Conservation (phyloP, 2,888 invertebrate species). For the Belgica antarctica region DNA sequence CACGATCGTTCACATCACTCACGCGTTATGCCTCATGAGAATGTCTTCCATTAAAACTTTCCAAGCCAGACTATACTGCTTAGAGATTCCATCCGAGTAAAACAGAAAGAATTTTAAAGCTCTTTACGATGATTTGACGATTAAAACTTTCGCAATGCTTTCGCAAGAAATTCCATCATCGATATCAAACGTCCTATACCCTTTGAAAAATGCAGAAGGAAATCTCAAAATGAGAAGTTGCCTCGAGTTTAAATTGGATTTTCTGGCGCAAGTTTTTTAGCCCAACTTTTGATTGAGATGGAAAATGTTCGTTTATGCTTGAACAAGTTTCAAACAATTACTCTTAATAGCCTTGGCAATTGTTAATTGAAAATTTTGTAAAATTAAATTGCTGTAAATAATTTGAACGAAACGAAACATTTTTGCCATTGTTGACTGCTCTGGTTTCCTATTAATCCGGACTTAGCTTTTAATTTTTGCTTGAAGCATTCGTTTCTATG, state of each 20-base stretch:
- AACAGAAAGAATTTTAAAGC: too few relatives aligned
- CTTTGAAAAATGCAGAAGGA: not conserved
- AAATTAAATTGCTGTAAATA: constrained; percentile 42
- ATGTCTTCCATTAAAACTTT: too few relatives aligned
- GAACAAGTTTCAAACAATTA: constrained; percentile 40
- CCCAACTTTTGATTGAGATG: not conserved
- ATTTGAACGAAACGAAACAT: constrained; percentile 12
- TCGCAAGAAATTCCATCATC: not conserved
- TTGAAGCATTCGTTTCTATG: not conserved
- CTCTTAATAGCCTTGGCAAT: constrained; percentile 37
- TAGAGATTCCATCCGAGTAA: too few relatives aligned
- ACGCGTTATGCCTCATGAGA: too few relatives aligned
- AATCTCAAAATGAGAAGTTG: not conserved
- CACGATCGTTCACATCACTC: too few relatives aligned
- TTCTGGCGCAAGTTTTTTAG: not conserved
- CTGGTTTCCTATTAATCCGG: not conserved
- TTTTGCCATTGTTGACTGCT: not conserved
- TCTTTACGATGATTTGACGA: too few relatives aligned
- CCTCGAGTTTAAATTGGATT: not conserved
- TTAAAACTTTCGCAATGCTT: not conserved
- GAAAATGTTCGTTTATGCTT: constrained; percentile 24
- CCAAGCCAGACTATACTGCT: too few relatives aligned
- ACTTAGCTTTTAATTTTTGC: not conserved
- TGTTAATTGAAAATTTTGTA: constrained; percentile 44
- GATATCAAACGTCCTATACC: too few relatives aligned